A percentile compares a stretch with the other conserved stretches of the same genome.
Conservation (phyloP, 2,113 vertebrate species). For the Coregonus clupeaformis region DNA sequence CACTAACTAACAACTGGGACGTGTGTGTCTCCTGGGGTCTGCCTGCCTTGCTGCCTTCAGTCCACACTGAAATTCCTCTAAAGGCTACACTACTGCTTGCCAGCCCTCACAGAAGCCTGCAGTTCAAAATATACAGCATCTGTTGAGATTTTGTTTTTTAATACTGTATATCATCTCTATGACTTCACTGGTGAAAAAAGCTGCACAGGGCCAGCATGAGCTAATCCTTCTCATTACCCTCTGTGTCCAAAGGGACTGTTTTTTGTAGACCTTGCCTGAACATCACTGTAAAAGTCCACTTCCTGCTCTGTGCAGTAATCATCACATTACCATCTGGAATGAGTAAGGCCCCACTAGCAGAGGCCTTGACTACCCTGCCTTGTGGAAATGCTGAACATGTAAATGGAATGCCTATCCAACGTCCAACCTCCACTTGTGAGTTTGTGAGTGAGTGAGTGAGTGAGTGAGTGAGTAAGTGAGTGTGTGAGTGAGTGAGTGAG, state of each 20-base stretch:
- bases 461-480: too few species aligned
- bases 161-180: slow-evolving; percentile 36
- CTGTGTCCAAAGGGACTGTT: slow-evolving; percentile 27
- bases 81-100: not conserved
- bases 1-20: not conserved
- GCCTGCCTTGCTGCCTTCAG: not conserved
- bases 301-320: slow-evolving; percentile 21
- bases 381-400: slow-evolving; percentile 29
- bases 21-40: slow-evolving; percentile 7
- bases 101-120: slow-evolving; percentile 6
- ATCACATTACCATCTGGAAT: slow-evolving; percentile 56
- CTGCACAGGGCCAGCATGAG: slow-evolving; percentile 39
- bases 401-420: slow-evolving; percentile 4
- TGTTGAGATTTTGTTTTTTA: slow-evolving; percentile 41
- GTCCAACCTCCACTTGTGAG: not conserved
- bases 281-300: slow-evolving; percentile 33
- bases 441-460: not conserved
- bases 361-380: slow-evolving; percentile 14
- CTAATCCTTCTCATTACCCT: slow-evolving; percentile 57
- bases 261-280: slow-evolving; percentile 30
- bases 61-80: not conserved
- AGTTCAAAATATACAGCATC: slow-evolving; percentile 36
- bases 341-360: slow-evolving; percentile 24
- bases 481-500: too few species aligned
- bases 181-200: slow-evolving; percentile 48